phyloP scores from a whole-genome alignment of 2,888 invertebrate genomes.

The Campoletis raptor region DNA sequence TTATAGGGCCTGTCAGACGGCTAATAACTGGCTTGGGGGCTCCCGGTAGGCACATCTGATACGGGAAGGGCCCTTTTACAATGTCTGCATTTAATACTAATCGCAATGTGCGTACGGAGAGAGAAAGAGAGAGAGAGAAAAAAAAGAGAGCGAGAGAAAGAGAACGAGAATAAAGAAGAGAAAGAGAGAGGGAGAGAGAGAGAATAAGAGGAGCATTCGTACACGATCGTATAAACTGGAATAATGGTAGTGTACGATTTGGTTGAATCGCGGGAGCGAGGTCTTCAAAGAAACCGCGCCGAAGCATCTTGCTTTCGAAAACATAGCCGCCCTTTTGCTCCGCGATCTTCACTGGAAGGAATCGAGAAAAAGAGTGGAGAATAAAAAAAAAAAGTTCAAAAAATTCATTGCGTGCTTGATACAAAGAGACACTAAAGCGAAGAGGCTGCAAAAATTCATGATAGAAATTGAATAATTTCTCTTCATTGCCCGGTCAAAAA shows the following conservation, averaged over 20 bases:
- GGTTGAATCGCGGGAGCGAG: conserved; percentile 64
- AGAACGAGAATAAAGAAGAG: conserved; percentile 9
- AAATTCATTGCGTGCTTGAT: not conserved
- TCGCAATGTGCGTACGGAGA: conserved; percentile 78
- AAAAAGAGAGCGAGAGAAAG: conserved; percentile 51
- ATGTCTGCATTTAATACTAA: conserved; percentile 84
- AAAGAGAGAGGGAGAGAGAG: conserved; percentile 32
- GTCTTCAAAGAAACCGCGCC: conserved; percentile 70
- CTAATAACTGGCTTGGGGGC: conserved; percentile 83
- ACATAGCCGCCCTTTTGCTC: conserved; percentile 36
- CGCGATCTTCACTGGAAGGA: not conserved
- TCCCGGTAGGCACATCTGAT: conserved; percentile 80
- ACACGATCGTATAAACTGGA: conserved; percentile 41
- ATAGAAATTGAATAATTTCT: not conserved
- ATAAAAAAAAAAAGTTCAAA: not conserved
- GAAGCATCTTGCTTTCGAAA: conserved; percentile 69
- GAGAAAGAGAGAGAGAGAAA: conserved; percentile 48
- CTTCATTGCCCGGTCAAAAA: not conserved
- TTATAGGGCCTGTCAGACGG: conserved; percentile 83
- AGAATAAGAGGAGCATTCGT: conserved; percentile 39
- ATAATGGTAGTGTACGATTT: conserved; percentile 62
- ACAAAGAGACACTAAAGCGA: not conserved
- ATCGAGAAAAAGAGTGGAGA: not conserved
- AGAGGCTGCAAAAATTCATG: not conserved
- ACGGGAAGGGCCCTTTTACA: conserved; percentile 81